Evolutionary conservation across 2,888 invertebrate species (phyloP), one percentile per base, ranked within the genome.

Genomic region (Eristalis tenax): DNA sequence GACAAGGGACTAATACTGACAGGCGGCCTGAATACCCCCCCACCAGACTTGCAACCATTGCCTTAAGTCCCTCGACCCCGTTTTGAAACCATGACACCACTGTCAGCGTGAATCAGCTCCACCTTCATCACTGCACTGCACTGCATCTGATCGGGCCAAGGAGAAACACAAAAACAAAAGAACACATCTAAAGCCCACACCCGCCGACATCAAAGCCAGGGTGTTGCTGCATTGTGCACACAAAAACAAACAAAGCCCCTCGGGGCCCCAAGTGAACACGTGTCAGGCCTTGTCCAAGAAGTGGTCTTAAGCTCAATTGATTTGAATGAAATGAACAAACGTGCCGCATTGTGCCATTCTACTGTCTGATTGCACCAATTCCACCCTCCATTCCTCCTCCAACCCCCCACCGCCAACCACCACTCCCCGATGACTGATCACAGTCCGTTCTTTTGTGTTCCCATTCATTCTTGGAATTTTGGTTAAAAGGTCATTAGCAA

Each of bases 311-410:
- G 70, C 75, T 79, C 70, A 86, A 86, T 86, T 86, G 86, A 83
- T 82, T 86, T 79, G 75, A 83, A 86, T 75, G 82, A 64, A 18
- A n/a, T n/a, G n/a, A 83, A 86, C 83, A 83, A 86, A 86, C 86
- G 83, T 63, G 83, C 86, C 86, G 86, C 86, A 43, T 23, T 32
- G 43, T 85, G 76, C 70, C 75, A 79, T 75, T 78, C 70, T 57
- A 61, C 65, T 59, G 63, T n/a, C 63, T 35, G 56, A 77, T 74
- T 86, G 86, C 82, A 86, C 71, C 75, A 75, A 75, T 86, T 78
- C 66, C 40, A 22, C 26, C n/a, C 59, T 23, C 23, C 4, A 2
- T 13, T 38, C 32, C 64, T 61, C 69, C 80, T 3, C 5, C 43
- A 0, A 35, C 26, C 73, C 40, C 73, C 77, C 76, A 40, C 38